A percentile compares a stretch with the other conserved stretches of the same genome.
Conservation (phyloP, 2,113 vertebrate genomes). For the Ictidomys tridecemlineatus region DNA sequence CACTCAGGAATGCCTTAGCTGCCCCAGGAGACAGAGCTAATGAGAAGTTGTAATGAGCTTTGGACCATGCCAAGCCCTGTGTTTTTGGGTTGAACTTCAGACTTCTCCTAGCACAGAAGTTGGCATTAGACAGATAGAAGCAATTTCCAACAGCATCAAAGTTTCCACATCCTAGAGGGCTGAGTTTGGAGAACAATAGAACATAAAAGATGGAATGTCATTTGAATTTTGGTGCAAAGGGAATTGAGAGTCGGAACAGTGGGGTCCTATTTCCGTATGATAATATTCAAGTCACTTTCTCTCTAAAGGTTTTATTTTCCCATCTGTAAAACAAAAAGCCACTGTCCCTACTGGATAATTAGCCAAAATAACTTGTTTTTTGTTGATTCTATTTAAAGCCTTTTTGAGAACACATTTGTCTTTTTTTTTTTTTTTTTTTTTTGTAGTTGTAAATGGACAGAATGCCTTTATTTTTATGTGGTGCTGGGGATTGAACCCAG, state of each 20-base stretch:
- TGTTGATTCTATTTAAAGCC: conserved; percentile 38
- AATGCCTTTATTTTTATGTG: no score
- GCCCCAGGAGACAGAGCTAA: conserved; percentile 68
- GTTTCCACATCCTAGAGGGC: conserved; percentile 74
- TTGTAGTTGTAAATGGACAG: no score
- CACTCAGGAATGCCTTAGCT: conserved; percentile 70
- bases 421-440: background rate
- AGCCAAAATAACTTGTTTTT: conserved; percentile 67
- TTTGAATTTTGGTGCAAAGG: conserved; percentile 68
- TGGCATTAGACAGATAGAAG: conserved; percentile 75
- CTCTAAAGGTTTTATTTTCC: conserved; percentile 67
- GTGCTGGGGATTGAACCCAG: no score
- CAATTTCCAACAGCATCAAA: conserved; percentile 80
- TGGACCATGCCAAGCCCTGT: conserved; percentile 66
- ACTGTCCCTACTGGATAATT: conserved; percentile 66
- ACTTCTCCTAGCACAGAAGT: conserved; percentile 73
- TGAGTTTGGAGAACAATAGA: conserved; percentile 74
- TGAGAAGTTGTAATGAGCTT: conserved; percentile 80
- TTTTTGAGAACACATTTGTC: conserved; percentile 74
- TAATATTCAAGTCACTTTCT: conserved; percentile 66
- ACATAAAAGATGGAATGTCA: conserved; percentile 74
- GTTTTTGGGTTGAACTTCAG: conserved; percentile 75
- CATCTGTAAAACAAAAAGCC: conserved; percentile 69
- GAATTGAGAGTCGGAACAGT: conserved; percentile 66
- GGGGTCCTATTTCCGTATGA: conserved; percentile 71